A percentile compares a stretch with the other conserved stretches of the same genome.
Evolutionary conservation across 2,113 vertebrate genomes (phyloP).

Genomic region (human): DNA sequence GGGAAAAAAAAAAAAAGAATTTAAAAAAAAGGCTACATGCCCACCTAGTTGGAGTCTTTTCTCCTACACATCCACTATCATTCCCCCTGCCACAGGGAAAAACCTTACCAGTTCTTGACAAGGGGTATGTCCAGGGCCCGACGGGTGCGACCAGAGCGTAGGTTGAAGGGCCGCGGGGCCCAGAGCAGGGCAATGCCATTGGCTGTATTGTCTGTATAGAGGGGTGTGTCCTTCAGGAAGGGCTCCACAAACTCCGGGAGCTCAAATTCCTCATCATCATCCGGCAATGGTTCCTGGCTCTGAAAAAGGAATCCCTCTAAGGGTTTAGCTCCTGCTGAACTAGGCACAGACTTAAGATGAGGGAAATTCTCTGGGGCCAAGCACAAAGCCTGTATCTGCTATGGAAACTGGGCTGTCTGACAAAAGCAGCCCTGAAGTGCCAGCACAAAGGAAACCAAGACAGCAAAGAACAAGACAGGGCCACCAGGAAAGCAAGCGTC

Average conservation of each 20-base stretch:
- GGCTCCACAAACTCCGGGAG: slow-evolving; percentile 97
- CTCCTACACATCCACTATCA: rapidly evolving
- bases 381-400: slow-evolving; percentile 5
- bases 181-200: slow-evolving; percentile 99
- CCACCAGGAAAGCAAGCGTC: background rate
- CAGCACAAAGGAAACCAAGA: slow-evolving; percentile 17
- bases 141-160: slow-evolving; percentile 96
- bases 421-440: slow-evolving; percentile 36
- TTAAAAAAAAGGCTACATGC: background rate
- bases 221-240: slow-evolving; percentile 97
- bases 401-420: slow-evolving; percentile 34
- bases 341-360: background rate
- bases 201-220: slow-evolving; percentile 98
- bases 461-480: slow-evolving; percentile 13
- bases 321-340: slow-evolving; percentile 5
- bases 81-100: background rate
- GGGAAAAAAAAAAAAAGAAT: too few relatives aligned
- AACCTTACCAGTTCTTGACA: slow-evolving; percentile 96
- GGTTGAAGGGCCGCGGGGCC: slow-evolving; percentile 97
- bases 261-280: slow-evolving; percentile 99
- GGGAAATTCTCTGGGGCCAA: background rate
- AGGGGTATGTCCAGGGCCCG: slow-evolving; percentile 97
- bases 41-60: background rate
- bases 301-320: slow-evolving; percentile 75
- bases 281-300: slow-evolving; percentile 97